phyloP scores from a whole-genome alignment of 92 coral and sea anemone genomes.

The Siderastrea radians region DNA sequence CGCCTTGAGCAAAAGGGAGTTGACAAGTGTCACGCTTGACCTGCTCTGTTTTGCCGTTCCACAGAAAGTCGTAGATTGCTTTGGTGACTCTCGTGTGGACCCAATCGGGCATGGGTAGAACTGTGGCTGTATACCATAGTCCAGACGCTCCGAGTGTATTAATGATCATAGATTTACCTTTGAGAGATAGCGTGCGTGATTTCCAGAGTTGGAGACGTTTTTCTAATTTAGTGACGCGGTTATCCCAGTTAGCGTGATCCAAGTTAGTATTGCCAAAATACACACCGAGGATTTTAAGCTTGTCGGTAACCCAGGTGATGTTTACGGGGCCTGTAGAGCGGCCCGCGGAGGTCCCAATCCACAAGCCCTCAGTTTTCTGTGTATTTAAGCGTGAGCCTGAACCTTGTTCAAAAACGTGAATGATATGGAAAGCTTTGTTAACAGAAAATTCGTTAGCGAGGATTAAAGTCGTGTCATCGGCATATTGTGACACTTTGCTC shows the following conservation, averaged over 20 bases:
- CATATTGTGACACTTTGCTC: conserved; percentile 30
- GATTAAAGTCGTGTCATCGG: conserved; percentile 34
- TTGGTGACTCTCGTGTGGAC: conserved; percentile 16
- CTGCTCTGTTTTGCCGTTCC: too few species aligned
- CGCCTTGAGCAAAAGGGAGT: neutral
- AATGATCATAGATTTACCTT: conserved; percentile 35
- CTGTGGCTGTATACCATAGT: conserved; percentile 49
- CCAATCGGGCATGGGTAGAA: conserved; percentile 30
- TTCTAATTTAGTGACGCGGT: neutral
- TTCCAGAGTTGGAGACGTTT: conserved; percentile 38
- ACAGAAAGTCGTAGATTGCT: too few species aligned
- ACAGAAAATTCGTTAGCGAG: conserved; percentile 21
- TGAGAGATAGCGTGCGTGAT: conserved; percentile 5
- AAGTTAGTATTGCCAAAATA: conserved; percentile 32
- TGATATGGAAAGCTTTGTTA: neutral
- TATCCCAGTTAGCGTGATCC: conserved; percentile 44
- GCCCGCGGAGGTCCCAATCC: conserved; percentile 60
- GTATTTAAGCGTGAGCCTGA: neutral
- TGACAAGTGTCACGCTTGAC: neutral
- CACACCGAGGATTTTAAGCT: conserved; percentile 56
- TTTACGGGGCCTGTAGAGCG: conserved; percentile 18
- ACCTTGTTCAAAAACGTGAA: conserved; percentile 11
- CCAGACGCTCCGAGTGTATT: conserved; percentile 45
- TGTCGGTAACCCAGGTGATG: conserved; percentile 58
- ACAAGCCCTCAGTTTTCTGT: conserved; percentile 45